These are phyloP conservation scores for Stenurella melanura DNA, from an alignment of 2,888 invertebrate species.

Conservation along the genomic window DNA sequence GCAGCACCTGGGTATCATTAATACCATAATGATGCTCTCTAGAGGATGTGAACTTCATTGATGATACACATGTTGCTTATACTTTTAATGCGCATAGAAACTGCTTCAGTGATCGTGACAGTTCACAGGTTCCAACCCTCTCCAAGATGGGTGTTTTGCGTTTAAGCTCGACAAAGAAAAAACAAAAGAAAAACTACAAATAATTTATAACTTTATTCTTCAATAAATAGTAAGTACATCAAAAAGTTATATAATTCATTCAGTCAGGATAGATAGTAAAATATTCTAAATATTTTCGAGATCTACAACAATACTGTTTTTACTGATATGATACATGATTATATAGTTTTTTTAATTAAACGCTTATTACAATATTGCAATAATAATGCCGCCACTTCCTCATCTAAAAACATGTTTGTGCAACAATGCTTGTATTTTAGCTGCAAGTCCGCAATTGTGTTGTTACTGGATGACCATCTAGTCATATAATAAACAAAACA, in stretches of 20 bases:
- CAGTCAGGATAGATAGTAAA: conserved; percentile 50
- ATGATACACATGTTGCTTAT: too few relatives aligned
- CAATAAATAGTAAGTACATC: conserved; percentile 53
- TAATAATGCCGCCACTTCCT: conserved; percentile 18
- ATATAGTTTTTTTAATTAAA: conserved; percentile 35
- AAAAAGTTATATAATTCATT: conserved; percentile 50
- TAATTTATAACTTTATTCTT: conserved; percentile 49
- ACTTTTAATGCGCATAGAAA: too few relatives aligned
- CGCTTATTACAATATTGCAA: conserved; percentile 15
- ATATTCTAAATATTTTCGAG: conserved; percentile 46
- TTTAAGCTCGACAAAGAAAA: background rate
- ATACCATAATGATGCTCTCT: too few relatives aligned
- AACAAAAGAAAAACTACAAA: conserved; percentile 23
- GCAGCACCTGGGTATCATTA: too few relatives aligned
- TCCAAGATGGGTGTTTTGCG: too few relatives aligned
- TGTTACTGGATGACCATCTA: too few relatives aligned
- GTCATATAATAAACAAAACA: too few relatives aligned
- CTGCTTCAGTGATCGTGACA: too few relatives aligned
- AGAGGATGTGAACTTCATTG: too few relatives aligned
- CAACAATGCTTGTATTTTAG: background rate
- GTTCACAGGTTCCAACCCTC: too few relatives aligned
- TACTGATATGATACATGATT: conserved; percentile 50
- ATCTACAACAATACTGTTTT: conserved; percentile 42
- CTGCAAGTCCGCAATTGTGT: background rate
- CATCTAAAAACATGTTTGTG: background rate